Evolutionary conservation across 2,888 invertebrate species (phyloP), one percentile per base, ranked within the genome.

Genomic region (Anoncus sp.): DNA sequence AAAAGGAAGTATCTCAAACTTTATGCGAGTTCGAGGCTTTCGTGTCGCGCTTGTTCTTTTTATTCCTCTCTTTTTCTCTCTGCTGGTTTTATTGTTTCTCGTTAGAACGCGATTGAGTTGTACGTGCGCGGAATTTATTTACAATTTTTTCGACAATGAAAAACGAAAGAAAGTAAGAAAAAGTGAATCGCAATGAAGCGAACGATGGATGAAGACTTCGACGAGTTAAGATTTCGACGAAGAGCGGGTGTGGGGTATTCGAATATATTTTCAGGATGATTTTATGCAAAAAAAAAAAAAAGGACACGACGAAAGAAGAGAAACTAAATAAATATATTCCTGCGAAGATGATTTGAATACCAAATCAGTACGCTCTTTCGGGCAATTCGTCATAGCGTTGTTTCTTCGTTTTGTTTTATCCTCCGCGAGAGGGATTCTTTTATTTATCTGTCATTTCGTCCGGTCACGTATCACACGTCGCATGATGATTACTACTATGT

Each of bases 301-400:
- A 16, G 16, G 20, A 49, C 35, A 55, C 9, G n/a, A 43, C 10
- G 27, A 10, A 24, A 22, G 14, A 63, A 18, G 20, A 18, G 1
- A 24, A 57, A 51, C n/a, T n/a, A n/a, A 24, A 16, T 4, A 18
- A 60, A 60, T 72, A 24, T 60, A 66, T 60, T 67, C 45, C 35
- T 63, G 67, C 75, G 79, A 66, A 65, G 79, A 77, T 77, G 85
- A 89, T 88, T 88, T 88, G 88, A 88, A 87, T 88, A 89, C 86
- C 89, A 87, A 89, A 88, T 88, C 81, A 74, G 71, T 49, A 75
- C 72, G 75, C 73, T 79, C 73, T 82, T 84, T 87, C 85, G 86
- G 85, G 84, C 84, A 87, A 86, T 86, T 84, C 69, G 77, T 65
- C 47, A 60, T 75, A 73, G 69, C n/a, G n/a, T 73, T 66, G 80